A percentile compares a stretch with the other conserved stretches of the same genome.
Conservation (phyloP, 64 coral and sea anemone genomes). For the Stylophora pistillata region DNA sequence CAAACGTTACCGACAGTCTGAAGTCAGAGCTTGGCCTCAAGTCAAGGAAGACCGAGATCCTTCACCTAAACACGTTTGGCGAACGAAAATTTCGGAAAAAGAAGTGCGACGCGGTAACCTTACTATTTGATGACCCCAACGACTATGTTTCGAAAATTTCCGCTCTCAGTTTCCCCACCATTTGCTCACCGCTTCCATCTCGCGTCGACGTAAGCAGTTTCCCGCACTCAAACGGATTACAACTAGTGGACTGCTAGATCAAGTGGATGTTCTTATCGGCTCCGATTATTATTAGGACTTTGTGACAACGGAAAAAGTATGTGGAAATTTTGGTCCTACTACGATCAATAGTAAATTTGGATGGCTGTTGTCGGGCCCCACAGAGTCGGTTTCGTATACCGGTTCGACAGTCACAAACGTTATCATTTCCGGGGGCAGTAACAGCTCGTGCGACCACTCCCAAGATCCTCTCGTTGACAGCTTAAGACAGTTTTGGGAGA, state of each 20-base stretch:
- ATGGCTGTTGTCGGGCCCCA: constrained; percentile 56
- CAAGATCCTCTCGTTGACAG: neutral
- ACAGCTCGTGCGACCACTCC: neutral
- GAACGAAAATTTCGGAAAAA: constrained; percentile 40
- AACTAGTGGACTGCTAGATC: neutral
- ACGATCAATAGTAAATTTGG: constrained; percentile 54
- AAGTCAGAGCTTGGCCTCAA: constrained; percentile 16
- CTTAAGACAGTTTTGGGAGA: neutral
- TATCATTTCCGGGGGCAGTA: neutral
- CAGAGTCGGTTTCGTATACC: neutral
- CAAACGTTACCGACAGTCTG: constrained; percentile 46
- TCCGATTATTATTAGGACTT: constrained; percentile 65
- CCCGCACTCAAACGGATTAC: constrained; percentile 31
- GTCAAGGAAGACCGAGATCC: constrained; percentile 2
- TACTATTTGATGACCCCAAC: neutral
- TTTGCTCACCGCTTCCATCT: constrained; percentile 41
- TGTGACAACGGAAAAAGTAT: constrained; percentile 24
- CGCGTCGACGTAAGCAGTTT: neutral
- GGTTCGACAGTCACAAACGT: neutral
- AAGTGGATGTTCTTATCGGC: constrained; percentile 32
- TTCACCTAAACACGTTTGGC: constrained; percentile 62
- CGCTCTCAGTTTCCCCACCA: constrained; percentile 42
- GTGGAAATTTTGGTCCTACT: constrained; percentile 49
- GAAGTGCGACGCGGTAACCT: constrained; percentile 11
- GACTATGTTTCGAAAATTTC: constrained; percentile 24